phyloP scores from a whole-genome alignment of 2,113 vertebrate genomes.

The Tiliqua scincoides region DNA sequence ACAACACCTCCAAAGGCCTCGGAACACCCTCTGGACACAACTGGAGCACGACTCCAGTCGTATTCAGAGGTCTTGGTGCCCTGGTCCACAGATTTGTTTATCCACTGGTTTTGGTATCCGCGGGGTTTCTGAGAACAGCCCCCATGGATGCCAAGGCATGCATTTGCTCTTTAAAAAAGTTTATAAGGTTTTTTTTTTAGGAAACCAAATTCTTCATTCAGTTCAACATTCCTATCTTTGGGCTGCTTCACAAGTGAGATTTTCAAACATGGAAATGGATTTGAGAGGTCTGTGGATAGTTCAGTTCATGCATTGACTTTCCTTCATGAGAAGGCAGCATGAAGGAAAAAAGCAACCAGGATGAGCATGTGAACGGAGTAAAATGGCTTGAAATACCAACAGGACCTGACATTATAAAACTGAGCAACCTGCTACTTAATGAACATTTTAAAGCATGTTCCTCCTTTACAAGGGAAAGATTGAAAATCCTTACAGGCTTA shows the following conservation, averaged over 20 bases:
- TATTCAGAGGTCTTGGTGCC: too few relatives aligned
- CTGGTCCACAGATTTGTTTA: too few relatives aligned
- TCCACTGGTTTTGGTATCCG: too few relatives aligned
- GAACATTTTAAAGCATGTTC: background rate
- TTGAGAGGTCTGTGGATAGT: background rate
- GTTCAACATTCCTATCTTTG: background rate
- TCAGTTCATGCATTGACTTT: background rate
- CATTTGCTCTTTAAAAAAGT: too few relatives aligned
- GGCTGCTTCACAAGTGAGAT: background rate
- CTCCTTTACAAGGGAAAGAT: background rate
- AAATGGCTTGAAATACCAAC: background rate
- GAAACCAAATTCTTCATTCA: background rate
- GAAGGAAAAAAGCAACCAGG: background rate
- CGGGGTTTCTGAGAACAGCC: too few relatives aligned
- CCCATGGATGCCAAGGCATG: too few relatives aligned
- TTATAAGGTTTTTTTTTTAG: too few relatives aligned
- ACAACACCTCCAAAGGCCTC: too few relatives aligned
- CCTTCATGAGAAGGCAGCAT: background rate
- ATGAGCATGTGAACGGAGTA: background rate
- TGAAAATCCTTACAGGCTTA: background rate
- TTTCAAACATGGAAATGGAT: background rate
- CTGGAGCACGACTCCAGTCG: too few relatives aligned
- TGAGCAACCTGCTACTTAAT: background rate
- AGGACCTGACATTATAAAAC: background rate
- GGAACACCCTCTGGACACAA: too few relatives aligned